Evolutionary conservation across 2,113 vertebrate genomes (phyloP).

Genomic region (Cavia aperea): DNA sequence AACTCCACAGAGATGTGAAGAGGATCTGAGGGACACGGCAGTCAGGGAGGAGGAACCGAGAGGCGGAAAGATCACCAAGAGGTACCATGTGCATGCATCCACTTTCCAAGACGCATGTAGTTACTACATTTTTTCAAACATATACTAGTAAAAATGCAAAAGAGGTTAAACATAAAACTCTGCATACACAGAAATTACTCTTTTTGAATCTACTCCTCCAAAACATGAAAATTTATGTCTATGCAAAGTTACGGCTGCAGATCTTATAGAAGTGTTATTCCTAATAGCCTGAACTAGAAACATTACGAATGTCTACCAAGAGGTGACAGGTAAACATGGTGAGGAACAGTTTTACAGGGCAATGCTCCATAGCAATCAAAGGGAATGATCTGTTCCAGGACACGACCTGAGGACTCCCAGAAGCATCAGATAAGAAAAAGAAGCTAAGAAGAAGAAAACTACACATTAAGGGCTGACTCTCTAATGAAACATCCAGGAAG

Average conservation of each 20-base stretch:
- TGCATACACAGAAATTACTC: neutral
- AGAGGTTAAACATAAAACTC: neutral
- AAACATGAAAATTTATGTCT: neutral
- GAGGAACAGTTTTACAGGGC: neutral
- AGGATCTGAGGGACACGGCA: neutral
- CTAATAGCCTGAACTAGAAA: neutral
- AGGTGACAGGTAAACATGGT: neutral
- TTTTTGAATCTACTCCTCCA: neutral
- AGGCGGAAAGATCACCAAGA: neutral
- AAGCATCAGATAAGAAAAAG: neutral
- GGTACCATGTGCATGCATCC: accelerated
- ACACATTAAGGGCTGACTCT: neutral
- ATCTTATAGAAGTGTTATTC: neutral
- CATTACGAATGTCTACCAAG: neutral
- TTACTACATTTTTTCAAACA: neutral
- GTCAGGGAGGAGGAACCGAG: neutral
- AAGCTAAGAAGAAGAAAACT: neutral
- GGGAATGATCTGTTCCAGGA: neutral
- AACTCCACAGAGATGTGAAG: neutral
- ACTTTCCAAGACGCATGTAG: neutral
- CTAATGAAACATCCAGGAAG: neutral
- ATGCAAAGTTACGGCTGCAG: neutral
- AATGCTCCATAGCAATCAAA: neutral
- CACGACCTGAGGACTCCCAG: neutral
- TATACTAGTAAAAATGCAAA: neutral